Conservation (phyloP, 2,113 vertebrate genomes). For the Capreolus pygargus region DNA sequence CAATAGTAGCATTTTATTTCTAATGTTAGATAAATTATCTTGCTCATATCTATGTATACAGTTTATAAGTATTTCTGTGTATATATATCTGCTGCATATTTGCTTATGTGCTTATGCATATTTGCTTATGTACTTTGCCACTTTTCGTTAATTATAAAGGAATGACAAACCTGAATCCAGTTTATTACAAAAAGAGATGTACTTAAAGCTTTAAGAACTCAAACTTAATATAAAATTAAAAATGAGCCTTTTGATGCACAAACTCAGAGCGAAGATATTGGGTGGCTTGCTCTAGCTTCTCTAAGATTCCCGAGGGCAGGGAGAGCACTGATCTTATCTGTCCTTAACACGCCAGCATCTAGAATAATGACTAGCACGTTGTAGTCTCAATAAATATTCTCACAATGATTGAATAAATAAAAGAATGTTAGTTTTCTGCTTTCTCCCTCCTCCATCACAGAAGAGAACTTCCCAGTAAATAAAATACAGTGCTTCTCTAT, state of each 20-base stretch:
- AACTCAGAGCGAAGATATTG: neutral
- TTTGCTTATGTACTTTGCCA: neutral
- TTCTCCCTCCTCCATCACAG: neutral
- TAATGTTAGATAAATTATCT: neutral
- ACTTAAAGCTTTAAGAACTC: neutral
- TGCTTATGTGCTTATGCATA: neutral
- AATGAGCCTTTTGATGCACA: neutral
- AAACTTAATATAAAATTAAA: neutral
- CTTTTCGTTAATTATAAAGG: neutral
- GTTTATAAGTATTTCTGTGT: neutral
- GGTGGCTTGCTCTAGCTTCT: neutral
- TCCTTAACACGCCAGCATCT: neutral
- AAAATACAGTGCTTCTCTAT: neutral
- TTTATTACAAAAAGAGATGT: neutral
- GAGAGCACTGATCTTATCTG: neutral
- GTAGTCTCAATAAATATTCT: neutral
- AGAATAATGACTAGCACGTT: neutral
- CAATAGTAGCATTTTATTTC: neutral
- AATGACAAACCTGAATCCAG: neutral
- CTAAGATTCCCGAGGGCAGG: neutral
- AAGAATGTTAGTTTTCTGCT: neutral
- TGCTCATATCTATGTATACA: neutral
- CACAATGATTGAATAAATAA: neutral
- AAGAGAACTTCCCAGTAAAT: neutral
- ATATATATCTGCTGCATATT: neutral